Evolutionary conservation across 2,113 vertebrate genomes (phyloP).

Genomic region (Danio rerio): DNA sequence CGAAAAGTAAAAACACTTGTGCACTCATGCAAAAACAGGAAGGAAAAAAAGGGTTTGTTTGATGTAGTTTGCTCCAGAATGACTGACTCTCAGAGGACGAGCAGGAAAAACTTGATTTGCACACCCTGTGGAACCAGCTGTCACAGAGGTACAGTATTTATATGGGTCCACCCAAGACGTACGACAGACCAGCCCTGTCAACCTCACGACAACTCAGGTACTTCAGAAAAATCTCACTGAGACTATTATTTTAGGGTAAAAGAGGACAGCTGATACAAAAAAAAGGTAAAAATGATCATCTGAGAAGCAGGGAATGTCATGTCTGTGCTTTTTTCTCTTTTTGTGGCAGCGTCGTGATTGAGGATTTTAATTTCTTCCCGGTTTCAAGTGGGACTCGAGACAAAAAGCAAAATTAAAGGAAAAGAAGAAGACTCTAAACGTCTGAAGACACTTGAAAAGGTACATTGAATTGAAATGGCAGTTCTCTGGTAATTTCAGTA

Average conservation of each 20-base stretch:
- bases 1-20: constrained; percentile 3
- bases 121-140: constrained; percentile 38
- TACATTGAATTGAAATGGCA: constrained; percentile 33
- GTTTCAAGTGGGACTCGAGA: constrained; percentile 35
- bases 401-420: constrained; percentile 15
- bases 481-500: constrained; percentile 26
- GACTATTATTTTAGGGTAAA: constrained; percentile 19
- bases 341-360: constrained; percentile 53
- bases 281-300: constrained; percentile 43
- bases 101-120: constrained; percentile 58
- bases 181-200: constrained; percentile 14
- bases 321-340: constrained; percentile 32
- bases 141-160: background rate
- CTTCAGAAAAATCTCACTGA: constrained; percentile 10
- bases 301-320: constrained; percentile 31
- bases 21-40: background rate
- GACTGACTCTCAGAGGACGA: background rate
- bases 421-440: constrained; percentile 30
- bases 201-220: background rate
- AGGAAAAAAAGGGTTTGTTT: background rate
- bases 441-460: constrained; percentile 30
- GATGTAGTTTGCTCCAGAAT: background rate
- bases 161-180: background rate
- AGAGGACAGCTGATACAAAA: constrained; percentile 23
- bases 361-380: constrained; percentile 58